Conservation (phyloP, 2,797 vertebrate genomes). For the Steatocranus sp. region DNA sequence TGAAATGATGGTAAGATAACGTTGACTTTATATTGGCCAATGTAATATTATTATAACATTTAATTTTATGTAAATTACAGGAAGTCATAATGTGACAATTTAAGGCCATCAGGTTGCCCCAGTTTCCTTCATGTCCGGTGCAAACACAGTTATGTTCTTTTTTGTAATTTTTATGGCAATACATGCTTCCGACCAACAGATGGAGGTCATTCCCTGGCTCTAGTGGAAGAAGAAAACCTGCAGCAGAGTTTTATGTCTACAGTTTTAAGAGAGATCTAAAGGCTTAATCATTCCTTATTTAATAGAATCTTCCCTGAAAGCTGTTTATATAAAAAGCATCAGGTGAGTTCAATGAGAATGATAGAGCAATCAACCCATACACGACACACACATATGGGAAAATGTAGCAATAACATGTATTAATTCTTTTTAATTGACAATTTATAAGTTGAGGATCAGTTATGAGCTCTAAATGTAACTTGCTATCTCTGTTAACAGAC, state of each 20-base stretch:
- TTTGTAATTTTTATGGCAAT: neutral
- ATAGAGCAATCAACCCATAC: neutral
- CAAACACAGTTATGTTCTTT: neutral
- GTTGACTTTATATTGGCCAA: neutral
- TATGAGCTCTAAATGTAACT: neutral
- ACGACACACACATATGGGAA: neutral
- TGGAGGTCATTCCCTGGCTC: conserved; percentile 60
- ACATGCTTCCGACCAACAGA: conserved; percentile 53
- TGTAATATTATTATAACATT: neutral
- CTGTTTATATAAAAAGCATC: neutral
- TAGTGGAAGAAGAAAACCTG: neutral
- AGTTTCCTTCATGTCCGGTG: neutral
- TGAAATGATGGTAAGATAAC: neutral
- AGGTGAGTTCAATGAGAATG: neutral
- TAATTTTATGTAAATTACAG: neutral
- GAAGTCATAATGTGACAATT: neutral
- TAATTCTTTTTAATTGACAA: neutral
- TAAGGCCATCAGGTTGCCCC: neutral
- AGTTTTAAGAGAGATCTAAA: neutral
- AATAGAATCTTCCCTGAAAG: neutral
- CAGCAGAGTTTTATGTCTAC: neutral
- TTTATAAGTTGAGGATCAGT: neutral
- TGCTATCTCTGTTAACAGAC: neutral
- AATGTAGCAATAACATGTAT: neutral
- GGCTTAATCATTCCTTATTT: neutral